Percentiles rank a stretch among this genome's conserved stretches.
Evolutionary conservation across 2,113 vertebrate species (phyloP).

Genomic region (Eudyptes chrysolophus): DNA sequence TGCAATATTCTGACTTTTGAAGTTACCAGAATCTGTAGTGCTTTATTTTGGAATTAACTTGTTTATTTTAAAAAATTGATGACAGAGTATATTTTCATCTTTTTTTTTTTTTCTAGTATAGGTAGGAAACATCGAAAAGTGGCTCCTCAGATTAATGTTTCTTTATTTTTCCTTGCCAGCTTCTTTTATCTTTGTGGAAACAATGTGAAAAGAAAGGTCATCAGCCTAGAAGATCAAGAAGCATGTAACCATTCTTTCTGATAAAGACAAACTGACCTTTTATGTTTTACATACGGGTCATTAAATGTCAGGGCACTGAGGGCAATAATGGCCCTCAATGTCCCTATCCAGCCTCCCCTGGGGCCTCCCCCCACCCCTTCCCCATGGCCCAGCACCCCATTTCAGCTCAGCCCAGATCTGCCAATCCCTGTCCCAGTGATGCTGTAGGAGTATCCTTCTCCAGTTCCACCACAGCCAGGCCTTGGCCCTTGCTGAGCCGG

Average conservation of each 20-base stretch:
- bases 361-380: background rate
- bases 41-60: background rate
- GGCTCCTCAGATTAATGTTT: background rate
- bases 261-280: constrained; percentile 22
- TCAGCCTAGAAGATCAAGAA: constrained; percentile 5
- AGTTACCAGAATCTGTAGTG: background rate
- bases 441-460: background rate
- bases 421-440: background rate
- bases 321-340: background rate
- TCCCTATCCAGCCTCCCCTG: background rate
- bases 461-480: background rate
- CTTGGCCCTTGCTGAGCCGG: background rate
- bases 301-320: background rate
- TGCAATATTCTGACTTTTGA: background rate
- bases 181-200: constrained; percentile 8
- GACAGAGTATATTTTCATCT: background rate
- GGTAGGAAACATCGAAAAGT: background rate
- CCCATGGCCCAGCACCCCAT: background rate
- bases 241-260: background rate
- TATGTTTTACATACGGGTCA: background rate
- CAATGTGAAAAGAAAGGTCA: constrained; percentile 32
- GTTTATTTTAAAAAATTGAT: background rate
- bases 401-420: background rate
- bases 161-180: background rate
- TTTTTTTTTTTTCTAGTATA: fast-evolving